Conservation (phyloP, 1,140 invertebrate genomes). For the Micrasema longulum region DNA sequence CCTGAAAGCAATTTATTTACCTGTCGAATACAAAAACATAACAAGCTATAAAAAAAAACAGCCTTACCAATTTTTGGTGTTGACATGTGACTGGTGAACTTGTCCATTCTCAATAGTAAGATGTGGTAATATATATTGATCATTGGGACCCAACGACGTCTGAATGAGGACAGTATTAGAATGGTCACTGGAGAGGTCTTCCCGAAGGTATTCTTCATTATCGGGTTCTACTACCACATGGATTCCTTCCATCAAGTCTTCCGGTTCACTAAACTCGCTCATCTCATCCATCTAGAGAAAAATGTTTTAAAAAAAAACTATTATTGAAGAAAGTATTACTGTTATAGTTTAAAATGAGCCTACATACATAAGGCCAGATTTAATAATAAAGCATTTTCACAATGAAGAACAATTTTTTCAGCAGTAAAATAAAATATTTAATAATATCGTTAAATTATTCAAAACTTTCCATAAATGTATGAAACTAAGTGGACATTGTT, state of each 20-base stretch:
- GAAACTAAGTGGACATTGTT: too few relatives aligned
- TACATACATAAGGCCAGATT: too few relatives aligned
- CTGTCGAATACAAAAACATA: too few relatives aligned
- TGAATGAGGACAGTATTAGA: slow-evolving; percentile 47
- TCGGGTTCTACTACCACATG: slow-evolving; percentile 73
- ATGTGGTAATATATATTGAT: slow-evolving; percentile 59
- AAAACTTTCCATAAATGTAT: too few relatives aligned
- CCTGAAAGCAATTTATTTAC: too few relatives aligned
- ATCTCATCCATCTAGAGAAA: slow-evolving; percentile 62
- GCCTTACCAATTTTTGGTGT: slow-evolving; percentile 59
- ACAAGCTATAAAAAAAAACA: background rate
- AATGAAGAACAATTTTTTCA: too few relatives aligned
- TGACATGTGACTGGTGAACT: slow-evolving; percentile 61
- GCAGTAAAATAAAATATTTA: too few relatives aligned
- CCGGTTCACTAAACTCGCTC: slow-evolving; percentile 82
- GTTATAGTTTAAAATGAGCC: too few relatives aligned
- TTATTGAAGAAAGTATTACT: background rate
- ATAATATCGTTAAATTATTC: too few relatives aligned
- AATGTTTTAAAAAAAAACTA: too few relatives aligned
- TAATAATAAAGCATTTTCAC: too few relatives aligned
- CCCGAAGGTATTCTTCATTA: slow-evolving; percentile 57
- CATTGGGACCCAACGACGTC: slow-evolving; percentile 39
- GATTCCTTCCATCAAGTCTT: slow-evolving; percentile 86
- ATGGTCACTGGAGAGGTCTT: slow-evolving; percentile 53
- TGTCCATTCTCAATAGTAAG: slow-evolving; percentile 62